A percentile compares a stretch with the other conserved stretches of the same genome.
Evolutionary conservation across 1,140 invertebrate genomes (phyloP).

Genomic region (Caenorhabditis remanei): DNA sequence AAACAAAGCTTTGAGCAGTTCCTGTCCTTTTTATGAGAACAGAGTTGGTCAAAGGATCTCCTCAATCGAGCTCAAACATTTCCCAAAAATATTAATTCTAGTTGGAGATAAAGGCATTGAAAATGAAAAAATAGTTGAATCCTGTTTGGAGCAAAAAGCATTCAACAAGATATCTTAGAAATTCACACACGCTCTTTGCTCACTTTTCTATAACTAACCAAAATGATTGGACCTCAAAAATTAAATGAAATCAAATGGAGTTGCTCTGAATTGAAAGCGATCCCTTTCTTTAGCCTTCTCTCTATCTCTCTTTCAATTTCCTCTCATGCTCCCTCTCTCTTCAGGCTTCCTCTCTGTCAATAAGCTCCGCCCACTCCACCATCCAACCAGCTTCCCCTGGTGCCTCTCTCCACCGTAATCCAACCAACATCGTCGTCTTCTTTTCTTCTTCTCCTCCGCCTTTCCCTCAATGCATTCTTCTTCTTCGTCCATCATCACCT

Average conservation of each 20-base stretch:
- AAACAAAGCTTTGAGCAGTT: too few species aligned
- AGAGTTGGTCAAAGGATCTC: too few species aligned
- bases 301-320: slow-evolving; percentile 7
- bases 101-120: too few species aligned
- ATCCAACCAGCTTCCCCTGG: not conserved
- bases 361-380: slow-evolving; percentile 23
- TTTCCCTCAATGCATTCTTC: slow-evolving; percentile 44
- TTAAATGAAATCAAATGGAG: not conserved
- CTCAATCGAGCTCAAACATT: too few species aligned
- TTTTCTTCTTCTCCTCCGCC: slow-evolving; percentile 32
- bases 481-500: slow-evolving; percentile 39
- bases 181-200: too few species aligned
- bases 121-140: too few species aligned
- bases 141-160: too few species aligned
- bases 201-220: not conserved
- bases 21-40: too few species aligned
- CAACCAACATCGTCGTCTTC: not conserved
- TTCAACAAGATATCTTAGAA: too few species aligned
- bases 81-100: too few species aligned
- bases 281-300: not conserved
- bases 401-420: slow-evolving; percentile 33
- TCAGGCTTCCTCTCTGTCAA: not conserved
- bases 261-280: not conserved
- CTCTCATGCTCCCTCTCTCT: slow-evolving; percentile 5
- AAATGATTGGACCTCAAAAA: not conserved